Base-by-base conservation (phyloP, 2,888 invertebrate species). In the Melipona beecheii region DNA sequence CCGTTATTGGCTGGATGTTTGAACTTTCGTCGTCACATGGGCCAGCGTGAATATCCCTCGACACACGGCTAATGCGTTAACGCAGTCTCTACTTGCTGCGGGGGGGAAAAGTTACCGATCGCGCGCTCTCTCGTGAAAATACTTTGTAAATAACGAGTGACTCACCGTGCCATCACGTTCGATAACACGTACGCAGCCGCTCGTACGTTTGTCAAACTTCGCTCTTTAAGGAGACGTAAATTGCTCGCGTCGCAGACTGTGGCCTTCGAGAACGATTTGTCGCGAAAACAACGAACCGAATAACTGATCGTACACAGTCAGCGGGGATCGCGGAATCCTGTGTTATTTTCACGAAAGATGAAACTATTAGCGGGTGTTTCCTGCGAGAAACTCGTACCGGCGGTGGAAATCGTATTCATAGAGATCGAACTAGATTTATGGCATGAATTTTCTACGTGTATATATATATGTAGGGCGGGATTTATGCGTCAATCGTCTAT, bases 201-300 rank as follows among this genome's bases (percentile, higher is more conserved):
- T 70, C 74, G 60, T 74, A 70, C 58, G 81, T 58, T 82, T 82
- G 81, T 75, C 81, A 60, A 58, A 73, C 19, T 36, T 36, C 36
- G 36, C 36, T 70, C 69, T 70, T 24, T 65, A 49, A 49, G 65
- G 31, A 17, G 21, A 21, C 52, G 24, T 66, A 24, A 70, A 66
- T 81, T 81, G 65, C 74, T 80, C 64, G 50, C 56, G 27, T 31
- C 4, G n/a, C 43, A 43, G 69, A 27, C 27, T 65, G 64, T 70
- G 31, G 69, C 24, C 31, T 54, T 70, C 49, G 27, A 6, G 49
- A 15, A 24, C 24, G n/a, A 75, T 81, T 74, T 66, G 52, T 52
- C 19, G 58, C 43, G 65, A 4, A 52, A 58, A 58, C 56, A 54
- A 70, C 69, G 43, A 49, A 50, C 31, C 19, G 64, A 56, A 2